Evolutionary conservation across 2,888 invertebrate species (phyloP), one percentile per base, ranked within the genome.

Genomic region (Biston betularia): DNA sequence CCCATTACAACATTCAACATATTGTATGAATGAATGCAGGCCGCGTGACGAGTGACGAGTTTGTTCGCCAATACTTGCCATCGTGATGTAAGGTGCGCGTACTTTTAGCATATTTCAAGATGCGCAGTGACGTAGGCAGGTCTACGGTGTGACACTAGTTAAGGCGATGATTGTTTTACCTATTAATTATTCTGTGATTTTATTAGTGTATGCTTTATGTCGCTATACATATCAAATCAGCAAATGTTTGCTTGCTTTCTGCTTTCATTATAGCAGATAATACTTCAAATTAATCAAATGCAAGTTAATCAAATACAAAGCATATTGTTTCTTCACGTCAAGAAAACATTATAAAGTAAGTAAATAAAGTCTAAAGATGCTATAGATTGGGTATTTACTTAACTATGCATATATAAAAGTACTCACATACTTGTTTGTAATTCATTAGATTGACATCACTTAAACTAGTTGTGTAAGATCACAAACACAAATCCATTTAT

Each of bases 21-120:
- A 90, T 89, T 90, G 68, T 89, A 91, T 91, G 93, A 93, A 93
- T 93, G 93, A 93, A 91, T 92, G 93, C 91, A 93, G 80, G 80
- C 89, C 84, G 89, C 89, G 88, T 89, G 89, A 90, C 89, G 87
- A 83, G 83, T 88, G 89, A 89, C 88, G 90, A 88, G 89, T 88
- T 89, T 87, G 81, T 86, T 83, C 80, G 81, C 81, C 80, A 81
- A 84, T 83, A 81, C 76, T 79, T 79, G 75, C 75, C 71, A 68
- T 69, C 70, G 74, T 77, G 75, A 79, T 78, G 79, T 81, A 82
- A 86, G 83, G 82, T 84, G 81, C 80, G 79, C 75, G 68, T 70
- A 65, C 65, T 61, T 55, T 65, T 62, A 73, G 69, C 65, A 53
- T 63, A 34, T 45, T 50, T 55, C 44, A 40, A 69, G 56, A 67